Base-by-base conservation (phyloP, 2,888 invertebrate genomes). In the Xestoiulus laeticollis region DNA sequence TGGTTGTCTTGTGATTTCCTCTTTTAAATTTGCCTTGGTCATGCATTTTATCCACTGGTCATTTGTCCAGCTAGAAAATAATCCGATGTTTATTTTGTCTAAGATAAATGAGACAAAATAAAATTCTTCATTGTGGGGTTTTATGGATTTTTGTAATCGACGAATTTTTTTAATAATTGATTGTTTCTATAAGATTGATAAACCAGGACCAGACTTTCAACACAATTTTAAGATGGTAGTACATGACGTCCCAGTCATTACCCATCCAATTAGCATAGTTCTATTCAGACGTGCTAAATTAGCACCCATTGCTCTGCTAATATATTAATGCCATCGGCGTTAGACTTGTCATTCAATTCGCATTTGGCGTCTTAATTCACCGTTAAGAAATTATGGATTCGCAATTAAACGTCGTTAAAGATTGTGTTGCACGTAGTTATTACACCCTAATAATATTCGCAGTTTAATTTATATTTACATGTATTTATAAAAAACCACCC, bases 361-460 rank as follows among this genome's bases (percentile, higher is more conserved):
- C 78, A 78, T 78, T 78, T 14, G 30, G 0, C 14, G 30, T 30
- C 78, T 78, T 78, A 78, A 78, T 78, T 30, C 14, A 14, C 78
- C 78, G 78, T 78, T 78, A 26, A 14, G 30, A 30, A 78, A 78
- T 78, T 78, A 78, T 78, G 78, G 78, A 78, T 78, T 30, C 78
- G 26, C 78, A 78, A 78, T 78, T 78, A 78, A 30, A 30, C 78
- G 78, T 78, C 78, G 78, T 78, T 30, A 30, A 10, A 1, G 30
- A 78, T 78, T 78, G 3, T 12, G 10, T 78, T 78, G 78, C 78
- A 78, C 78, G 30, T 78, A 78, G 30, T 78, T 78, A 78, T 14
- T 30, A 30, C 30, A 14, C 78, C 30, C 19, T 38, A n/a, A 26
- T 78, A 78, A 78, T 78, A 78, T 78, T 78, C 78, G 78, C 78